Conservation (phyloP, 2,888 invertebrate genomes). For the Sympetrum striolatum region DNA sequence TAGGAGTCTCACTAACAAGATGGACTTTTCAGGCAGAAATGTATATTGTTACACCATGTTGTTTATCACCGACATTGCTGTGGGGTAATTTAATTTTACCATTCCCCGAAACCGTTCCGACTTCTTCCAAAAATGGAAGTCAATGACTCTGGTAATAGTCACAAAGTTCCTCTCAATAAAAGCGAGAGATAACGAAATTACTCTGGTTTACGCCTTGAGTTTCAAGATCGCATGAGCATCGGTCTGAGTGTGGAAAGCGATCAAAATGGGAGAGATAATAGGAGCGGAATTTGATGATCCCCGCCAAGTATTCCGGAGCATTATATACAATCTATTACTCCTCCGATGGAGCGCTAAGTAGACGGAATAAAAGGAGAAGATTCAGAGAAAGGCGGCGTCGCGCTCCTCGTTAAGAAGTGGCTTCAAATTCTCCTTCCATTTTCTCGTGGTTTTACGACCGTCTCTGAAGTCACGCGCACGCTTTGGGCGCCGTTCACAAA, state of each 20-base stretch:
- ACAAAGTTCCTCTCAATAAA: not conserved
- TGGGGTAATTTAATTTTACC: not conserved
- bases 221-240: too few relatives aligned
- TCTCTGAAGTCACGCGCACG: not conserved
- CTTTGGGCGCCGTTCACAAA: not conserved
- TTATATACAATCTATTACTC: not conserved
- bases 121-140: too few relatives aligned
- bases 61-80: not conserved
- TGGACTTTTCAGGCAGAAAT: too few relatives aligned
- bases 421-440: not conserved
- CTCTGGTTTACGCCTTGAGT: too few relatives aligned
- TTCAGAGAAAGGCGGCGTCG: not conserved
- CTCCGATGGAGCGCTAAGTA: not conserved
- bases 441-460: not conserved
- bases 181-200: not conserved
- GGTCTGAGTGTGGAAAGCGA: too few relatives aligned
- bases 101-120: not conserved
- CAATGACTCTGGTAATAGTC: too few relatives aligned
- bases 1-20: not conserved
- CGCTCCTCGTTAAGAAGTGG: not conserved
- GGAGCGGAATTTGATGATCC: too few relatives aligned
- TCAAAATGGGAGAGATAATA: too few relatives aligned
- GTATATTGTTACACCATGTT: too few relatives aligned
- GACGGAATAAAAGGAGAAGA: not conserved
- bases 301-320: too few relatives aligned